phyloP scores from a whole-genome alignment of 2,888 invertebrate species.

The Gymnosoma rotundatum region DNA sequence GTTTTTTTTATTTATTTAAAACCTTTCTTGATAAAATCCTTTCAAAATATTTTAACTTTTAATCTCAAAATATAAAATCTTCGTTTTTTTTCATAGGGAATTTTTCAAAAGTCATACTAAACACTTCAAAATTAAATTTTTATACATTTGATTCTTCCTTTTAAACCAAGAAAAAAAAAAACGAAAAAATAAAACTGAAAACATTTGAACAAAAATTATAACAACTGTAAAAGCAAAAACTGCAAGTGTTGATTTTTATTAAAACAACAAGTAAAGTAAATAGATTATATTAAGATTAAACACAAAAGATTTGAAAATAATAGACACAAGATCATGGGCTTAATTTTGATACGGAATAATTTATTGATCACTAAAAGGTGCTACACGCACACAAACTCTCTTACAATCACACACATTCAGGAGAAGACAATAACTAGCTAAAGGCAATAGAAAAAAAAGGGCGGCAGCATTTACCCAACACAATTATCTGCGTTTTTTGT shows the following conservation, averaged over 20 bases:
- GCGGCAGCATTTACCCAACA: constrained; percentile 67
- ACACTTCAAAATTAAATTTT: constrained; percentile 8
- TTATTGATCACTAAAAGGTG: constrained; percentile 69
- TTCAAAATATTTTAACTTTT: constrained; percentile 44
- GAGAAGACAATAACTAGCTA: not conserved
- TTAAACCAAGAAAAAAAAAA: not conserved
- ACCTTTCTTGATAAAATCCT: constrained; percentile 23
- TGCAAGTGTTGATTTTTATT: constrained; percentile 56
- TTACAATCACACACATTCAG: not conserved
- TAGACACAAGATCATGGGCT: constrained; percentile 40
- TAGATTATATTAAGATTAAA: constrained; percentile 65
- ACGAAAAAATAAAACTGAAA: not conserved
- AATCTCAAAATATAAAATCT: not conserved
- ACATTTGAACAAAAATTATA: not conserved
- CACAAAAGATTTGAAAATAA: constrained; percentile 43
- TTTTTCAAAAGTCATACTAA: constrained; percentile 63
- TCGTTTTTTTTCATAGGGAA: not conserved
- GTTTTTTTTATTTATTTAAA: constrained; percentile 18
- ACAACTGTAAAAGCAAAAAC: constrained; percentile 12
- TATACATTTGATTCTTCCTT: not conserved
- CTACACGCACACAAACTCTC: not conserved
- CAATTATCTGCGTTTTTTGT: constrained; percentile 32
- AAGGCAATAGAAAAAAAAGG: constrained; percentile 28
- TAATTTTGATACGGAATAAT: constrained; percentile 65
- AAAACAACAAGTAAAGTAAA: constrained; percentile 63